Evolutionary conservation across 2,888 invertebrate species (phyloP), one percentile per base, ranked within the genome.

Genomic region (Neoaliturus tenellus): DNA sequence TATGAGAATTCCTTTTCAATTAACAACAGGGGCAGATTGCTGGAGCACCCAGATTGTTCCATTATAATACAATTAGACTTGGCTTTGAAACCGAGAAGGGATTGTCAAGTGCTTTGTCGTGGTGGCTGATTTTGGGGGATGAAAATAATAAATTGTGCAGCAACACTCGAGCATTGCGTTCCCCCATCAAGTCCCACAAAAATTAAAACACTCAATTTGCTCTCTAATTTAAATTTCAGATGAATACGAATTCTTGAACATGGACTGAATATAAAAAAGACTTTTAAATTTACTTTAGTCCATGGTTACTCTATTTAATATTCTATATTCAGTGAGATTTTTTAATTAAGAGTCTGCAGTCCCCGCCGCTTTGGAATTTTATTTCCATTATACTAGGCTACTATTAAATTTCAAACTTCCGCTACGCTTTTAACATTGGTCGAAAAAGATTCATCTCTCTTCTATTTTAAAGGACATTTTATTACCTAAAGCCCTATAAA

Each of bases 31-130:
- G 78, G 55, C 23, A 28, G 78, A 48, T 41, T 51, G 51, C 35
- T 23, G 44, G 48, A 71, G 39, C 48, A 78, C 55, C 44, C 73
- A 75, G 73, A 75, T 75, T 75, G 73, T 75, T 78, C 78, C n/a
- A 55, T 55, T 78, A 55, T 51, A 78, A 78, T 78, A 23, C 78
- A 78, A 78, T 51, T 78, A 78, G 78, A 35, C 33, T 55, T 78
- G 78, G 55, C 78, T 78, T 55, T 78, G 78, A 75, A 44, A 23
- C 44, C n/a, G 44, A 44, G 75, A 48, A 48, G 44, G 44, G 75
- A 75, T 71, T 39, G 44, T 48, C 75, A 41, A 75, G 75, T 44
- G 44, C 48, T 75, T 75, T 75, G 75, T 75, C 41, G 48, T 39
- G 39, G 39, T 23, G 28, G 75, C 48, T 48, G 75, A 75, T 41